These are phyloP conservation scores for Callyntrura sp. DNA, from an alignment of 2,888 invertebrate genomes.

Conservation along the genomic window DNA sequence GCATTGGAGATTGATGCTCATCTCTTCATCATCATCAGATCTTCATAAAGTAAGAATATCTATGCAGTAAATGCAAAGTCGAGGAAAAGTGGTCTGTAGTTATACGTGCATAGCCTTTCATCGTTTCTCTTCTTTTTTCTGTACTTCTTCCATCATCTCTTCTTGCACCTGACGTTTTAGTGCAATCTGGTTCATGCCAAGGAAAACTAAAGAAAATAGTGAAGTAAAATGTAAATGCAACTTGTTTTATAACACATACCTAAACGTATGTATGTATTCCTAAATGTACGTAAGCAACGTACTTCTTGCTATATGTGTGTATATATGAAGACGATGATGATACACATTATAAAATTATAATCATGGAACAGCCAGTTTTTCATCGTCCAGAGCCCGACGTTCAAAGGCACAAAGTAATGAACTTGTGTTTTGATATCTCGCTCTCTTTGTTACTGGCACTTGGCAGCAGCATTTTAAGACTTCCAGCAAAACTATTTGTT, in stretches of 20 bases:
- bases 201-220: not conserved
- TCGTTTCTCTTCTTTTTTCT: no score
- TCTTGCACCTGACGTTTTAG: constrained; percentile 68
- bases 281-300: no score
- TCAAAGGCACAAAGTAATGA: constrained; percentile 24
- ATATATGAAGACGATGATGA: no score
- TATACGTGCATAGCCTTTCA: no score
- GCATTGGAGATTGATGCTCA: not conserved
- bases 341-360: not conserved
- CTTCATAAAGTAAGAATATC: constrained; percentile 6
- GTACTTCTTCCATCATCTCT: constrained; percentile 30
- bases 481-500: constrained; percentile 4
- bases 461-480: not conserved
- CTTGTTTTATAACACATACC: constrained; percentile 41
- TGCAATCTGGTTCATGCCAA: constrained; percentile 50
- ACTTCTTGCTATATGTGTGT: no score
- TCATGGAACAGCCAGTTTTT: not conserved
- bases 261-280: no score
- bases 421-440: not conserved
- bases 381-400: no score
- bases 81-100: constrained; percentile 42
- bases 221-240: no score
- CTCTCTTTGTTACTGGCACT: constrained; percentile 10
- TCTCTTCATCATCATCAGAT: constrained; percentile 8
- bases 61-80: constrained; percentile 18